Evolutionary conservation across 1,140 invertebrate species (phyloP).

Genomic region (Drosophila parvula): DNA sequence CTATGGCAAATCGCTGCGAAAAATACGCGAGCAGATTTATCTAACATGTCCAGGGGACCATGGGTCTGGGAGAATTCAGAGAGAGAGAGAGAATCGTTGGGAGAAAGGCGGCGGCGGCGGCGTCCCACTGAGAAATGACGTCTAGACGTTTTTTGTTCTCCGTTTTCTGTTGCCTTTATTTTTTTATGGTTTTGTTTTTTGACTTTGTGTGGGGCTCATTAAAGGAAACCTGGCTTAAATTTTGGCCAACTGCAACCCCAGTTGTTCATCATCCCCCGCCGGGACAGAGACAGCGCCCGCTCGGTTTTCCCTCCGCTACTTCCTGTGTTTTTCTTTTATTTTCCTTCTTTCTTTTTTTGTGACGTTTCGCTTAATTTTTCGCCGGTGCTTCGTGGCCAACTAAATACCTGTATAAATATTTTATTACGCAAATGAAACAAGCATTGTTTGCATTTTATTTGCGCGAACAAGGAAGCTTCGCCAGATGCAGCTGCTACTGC

Average conservation of each 20-base stretch:
- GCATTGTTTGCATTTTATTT: constrained; percentile 81
- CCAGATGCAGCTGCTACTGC: constrained; percentile 12
- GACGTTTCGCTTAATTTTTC: constrained; percentile 46
- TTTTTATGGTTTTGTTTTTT: background rate
- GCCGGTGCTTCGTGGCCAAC: constrained; percentile 57
- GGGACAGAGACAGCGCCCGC: background rate
- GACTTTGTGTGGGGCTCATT: constrained; percentile 7
- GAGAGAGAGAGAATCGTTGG: background rate
- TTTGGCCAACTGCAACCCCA: constrained; percentile 15
- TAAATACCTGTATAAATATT: constrained; percentile 82
- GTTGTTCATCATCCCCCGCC: background rate
- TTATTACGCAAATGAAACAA: constrained; percentile 81
- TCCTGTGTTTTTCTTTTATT: constrained; percentile 7
- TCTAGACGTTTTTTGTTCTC: constrained; percentile 69
- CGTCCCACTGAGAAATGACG: constrained; percentile 64
- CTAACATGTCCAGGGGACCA: constrained; percentile 24
- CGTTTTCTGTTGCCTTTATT: background rate
- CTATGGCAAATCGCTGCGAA: constrained; percentile 53
- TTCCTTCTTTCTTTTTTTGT: constrained; percentile 4
- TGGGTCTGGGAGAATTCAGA: constrained; percentile 7
- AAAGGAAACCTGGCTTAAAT: constrained; percentile 29
- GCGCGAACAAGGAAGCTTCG: constrained; percentile 35
- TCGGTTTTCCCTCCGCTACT: constrained; percentile 7
- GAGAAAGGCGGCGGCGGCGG: background rate
- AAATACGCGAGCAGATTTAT: constrained; percentile 65